Percentiles rank a stretch among this genome's conserved stretches.
Evolutionary conservation across 2,888 invertebrate genomes (phyloP).

Genomic region (Ceriagrion tenellum): DNA sequence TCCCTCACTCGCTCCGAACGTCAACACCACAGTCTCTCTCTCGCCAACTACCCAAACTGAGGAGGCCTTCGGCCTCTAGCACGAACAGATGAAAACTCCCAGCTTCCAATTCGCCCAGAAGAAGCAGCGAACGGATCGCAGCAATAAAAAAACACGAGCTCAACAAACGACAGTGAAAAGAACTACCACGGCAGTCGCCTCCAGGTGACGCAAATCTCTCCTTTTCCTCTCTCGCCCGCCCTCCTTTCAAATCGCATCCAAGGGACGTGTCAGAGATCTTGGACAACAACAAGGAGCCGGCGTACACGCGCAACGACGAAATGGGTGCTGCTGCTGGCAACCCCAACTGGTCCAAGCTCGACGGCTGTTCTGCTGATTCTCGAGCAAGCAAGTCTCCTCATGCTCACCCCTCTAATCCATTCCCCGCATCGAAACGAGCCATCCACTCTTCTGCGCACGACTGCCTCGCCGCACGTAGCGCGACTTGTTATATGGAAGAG

Average conservation of each 20-base stretch:
- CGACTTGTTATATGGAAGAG: conserved; percentile 48
- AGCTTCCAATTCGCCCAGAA: background rate
- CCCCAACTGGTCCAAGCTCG: conserved; percentile 68
- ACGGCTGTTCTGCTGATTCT: conserved; percentile 51
- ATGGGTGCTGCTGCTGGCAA: conserved; percentile 64
- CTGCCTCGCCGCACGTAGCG: conserved; percentile 54
- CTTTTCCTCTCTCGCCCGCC: background rate
- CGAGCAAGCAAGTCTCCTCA: conserved; percentile 58
- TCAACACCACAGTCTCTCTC: background rate
- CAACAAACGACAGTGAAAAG: background rate
- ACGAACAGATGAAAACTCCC: background rate
- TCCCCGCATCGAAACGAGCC: conserved; percentile 43
- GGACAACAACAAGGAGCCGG: conserved; percentile 44
- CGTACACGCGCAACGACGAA: conserved; percentile 65
- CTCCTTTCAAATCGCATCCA: conserved; percentile 35
- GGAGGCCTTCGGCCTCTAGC: background rate
- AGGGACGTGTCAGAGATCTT: conserved; percentile 38
- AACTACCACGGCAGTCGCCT: conserved; percentile 34
- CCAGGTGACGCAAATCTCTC: conserved; percentile 37
- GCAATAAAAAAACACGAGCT: background rate
- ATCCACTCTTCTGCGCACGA: conserved; percentile 61
- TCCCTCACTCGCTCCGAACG: background rate
- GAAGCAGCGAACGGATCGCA: background rate
- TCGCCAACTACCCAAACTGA: background rate
- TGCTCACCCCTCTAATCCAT: conserved; percentile 54